Percentiles rank a stretch among this genome's conserved stretches.
These are phyloP conservation scores for Brachyptera risi DNA, from an alignment of 2,888 invertebrate genomes.

Conservation along the genomic window DNA sequence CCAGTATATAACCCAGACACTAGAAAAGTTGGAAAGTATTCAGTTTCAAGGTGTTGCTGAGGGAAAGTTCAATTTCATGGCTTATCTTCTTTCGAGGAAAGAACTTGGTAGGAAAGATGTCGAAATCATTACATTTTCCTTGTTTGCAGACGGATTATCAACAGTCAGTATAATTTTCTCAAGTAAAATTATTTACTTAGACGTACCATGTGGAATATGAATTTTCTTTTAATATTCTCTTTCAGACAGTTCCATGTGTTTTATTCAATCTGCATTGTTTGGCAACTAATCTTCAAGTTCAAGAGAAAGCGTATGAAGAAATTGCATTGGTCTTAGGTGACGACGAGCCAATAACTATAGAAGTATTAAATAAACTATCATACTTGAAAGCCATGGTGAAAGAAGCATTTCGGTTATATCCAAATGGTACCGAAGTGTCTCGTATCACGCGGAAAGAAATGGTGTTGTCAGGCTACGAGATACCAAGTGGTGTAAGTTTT, in stretches of 20 bases:
- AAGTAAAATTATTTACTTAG: too few species aligned
- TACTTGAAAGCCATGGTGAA: slow-evolving; percentile 62
- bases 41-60: not conserved
- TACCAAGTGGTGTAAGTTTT: slow-evolving; percentile 44
- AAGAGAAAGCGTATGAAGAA: slow-evolving; percentile 46
- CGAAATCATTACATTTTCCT: slow-evolving; percentile 47
- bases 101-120: slow-evolving; percentile 47
- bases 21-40: not conserved
- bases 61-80: slow-evolving; percentile 45
- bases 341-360: slow-evolving; percentile 41
- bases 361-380: slow-evolving; percentile 42
- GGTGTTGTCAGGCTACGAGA: slow-evolving; percentile 42
- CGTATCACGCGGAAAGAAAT: slow-evolving; percentile 41
- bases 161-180: too few species aligned
- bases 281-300: slow-evolving; percentile 45
- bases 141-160: slow-evolving; percentile 51
- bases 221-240: not conserved
- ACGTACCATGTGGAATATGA: too few species aligned
- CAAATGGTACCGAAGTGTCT: slow-evolving; percentile 42
- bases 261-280: slow-evolving; percentile 46
- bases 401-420: slow-evolving; percentile 50
- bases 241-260: slow-evolving; percentile 48
- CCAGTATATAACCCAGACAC: not conserved
- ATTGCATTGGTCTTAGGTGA: slow-evolving; percentile 38
- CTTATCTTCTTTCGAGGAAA: slow-evolving; percentile 45